These are phyloP conservation scores for Nerophis ophidion DNA, from an alignment of 2,113 vertebrate species.

Conservation along the genomic window DNA sequence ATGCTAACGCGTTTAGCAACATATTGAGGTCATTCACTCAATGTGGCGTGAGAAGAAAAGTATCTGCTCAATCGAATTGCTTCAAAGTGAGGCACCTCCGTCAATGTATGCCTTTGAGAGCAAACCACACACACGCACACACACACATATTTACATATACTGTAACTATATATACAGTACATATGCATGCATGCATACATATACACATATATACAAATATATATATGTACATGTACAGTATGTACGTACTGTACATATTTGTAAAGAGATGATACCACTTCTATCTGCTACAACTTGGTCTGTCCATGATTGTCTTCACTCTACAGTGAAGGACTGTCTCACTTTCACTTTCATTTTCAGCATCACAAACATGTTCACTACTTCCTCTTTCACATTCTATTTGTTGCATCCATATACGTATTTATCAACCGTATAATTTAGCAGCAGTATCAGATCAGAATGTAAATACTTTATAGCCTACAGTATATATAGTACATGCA, in stretches of 20 bases:
- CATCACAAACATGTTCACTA: no score
- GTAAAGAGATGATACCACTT: constrained; percentile 69
- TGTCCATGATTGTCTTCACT: constrained; percentile 49
- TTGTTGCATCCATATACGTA: no score
- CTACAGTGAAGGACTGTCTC: constrained; percentile 18
- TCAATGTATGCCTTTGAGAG: constrained; percentile 75
- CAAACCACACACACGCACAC: constrained; percentile 43
- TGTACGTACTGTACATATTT: constrained; percentile 17
- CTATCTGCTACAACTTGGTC: constrained; percentile 64
- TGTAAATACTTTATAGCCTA: no score
- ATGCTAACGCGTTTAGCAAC: constrained; percentile 62
- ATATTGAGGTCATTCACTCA: constrained; percentile 67
- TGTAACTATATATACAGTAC: no score
- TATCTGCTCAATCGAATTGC: constrained; percentile 70
- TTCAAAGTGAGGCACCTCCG: constrained; percentile 58
- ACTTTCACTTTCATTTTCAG: no score
- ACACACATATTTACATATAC: constrained; percentile 63
- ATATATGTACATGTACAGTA: constrained; percentile 64
- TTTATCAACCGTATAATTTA: no score
- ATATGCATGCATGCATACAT: constrained; percentile 50
- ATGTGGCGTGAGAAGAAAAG: constrained; percentile 72
- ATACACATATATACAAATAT: constrained; percentile 45
- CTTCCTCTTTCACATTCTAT: no score
- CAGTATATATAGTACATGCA: no score
- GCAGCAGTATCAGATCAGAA: no score